A percentile compares a stretch with the other conserved stretches of the same genome.
Evolutionary conservation across 2,888 invertebrate genomes (phyloP).

Genomic region (Oscheius myriophilus): DNA sequence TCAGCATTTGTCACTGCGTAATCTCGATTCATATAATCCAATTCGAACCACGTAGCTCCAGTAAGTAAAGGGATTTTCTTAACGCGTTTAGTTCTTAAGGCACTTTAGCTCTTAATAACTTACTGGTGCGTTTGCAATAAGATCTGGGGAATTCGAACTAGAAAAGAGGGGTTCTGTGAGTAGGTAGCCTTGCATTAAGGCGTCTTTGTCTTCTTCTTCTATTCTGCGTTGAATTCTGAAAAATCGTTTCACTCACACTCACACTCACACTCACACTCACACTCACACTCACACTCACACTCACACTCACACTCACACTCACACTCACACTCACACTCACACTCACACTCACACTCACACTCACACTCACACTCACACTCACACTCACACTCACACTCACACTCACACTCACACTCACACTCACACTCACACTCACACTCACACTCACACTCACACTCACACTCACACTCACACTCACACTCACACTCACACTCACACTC

Average conservation of each 20-base stretch:
- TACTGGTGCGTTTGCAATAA: slow-evolving; percentile 30
- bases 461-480: background rate
- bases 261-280: too few species aligned
- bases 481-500: too few species aligned
- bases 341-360: too few species aligned
- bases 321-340: background rate
- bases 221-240: slow-evolving; percentile 32
- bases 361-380: background rate
- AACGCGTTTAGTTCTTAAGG: background rate
- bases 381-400: too few species aligned
- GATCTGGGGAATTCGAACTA: slow-evolving; percentile 8
- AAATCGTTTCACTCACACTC: too few species aligned
- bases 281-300: too few species aligned
- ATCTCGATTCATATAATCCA: slow-evolving; percentile 16
- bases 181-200: background rate
- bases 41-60: slow-evolving; percentile 38
- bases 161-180: slow-evolving; percentile 35
- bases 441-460: too few species aligned
- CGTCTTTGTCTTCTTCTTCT: slow-evolving; percentile 29
- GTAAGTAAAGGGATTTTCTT: slow-evolving; percentile 29
- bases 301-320: background rate
- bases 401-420: background rate
- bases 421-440: too few species aligned
- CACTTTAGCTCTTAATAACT: background rate
- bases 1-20: slow-evolving; percentile 18